Conservation (phyloP, 2,888 invertebrate species). For the Hyles lineata region DNA sequence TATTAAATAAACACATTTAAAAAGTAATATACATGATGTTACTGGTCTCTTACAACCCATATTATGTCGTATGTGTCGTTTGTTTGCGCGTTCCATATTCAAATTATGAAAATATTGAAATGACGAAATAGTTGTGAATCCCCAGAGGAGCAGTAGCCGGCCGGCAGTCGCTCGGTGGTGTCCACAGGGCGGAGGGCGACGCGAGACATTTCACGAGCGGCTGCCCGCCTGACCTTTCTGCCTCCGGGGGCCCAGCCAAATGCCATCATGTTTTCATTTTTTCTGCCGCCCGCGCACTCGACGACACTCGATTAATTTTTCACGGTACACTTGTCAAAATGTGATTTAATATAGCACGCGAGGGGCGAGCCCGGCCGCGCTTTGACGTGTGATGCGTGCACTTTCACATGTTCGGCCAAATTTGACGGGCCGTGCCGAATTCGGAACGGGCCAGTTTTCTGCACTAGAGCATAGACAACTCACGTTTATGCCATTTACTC, state of each 20-base stretch:
- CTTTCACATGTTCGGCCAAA: slow-evolving; percentile 47
- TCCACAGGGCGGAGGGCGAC: slow-evolving; percentile 54
- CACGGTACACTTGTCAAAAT: slow-evolving; percentile 85
- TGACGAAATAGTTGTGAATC: slow-evolving; percentile 44
- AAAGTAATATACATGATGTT: no score
- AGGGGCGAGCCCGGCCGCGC: slow-evolving; percentile 67
- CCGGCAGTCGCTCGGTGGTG: slow-evolving; percentile 47
- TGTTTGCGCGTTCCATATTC: neutral
- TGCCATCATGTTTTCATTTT: slow-evolving; percentile 81
- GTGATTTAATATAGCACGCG: slow-evolving; percentile 79
- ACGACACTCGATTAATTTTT: slow-evolving; percentile 84
- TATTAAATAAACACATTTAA: no score
- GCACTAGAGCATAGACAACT: neutral
- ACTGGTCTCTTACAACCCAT: neutral
- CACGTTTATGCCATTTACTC: slow-evolving; percentile 3
- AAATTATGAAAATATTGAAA: slow-evolving; percentile 25
- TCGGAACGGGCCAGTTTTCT: slow-evolving; percentile 28
- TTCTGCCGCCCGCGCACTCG: slow-evolving; percentile 71
- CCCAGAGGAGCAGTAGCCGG: slow-evolving; percentile 60
- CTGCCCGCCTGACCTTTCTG: slow-evolving; percentile 79
- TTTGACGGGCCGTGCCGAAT: slow-evolving; percentile 22
- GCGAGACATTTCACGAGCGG: slow-evolving; percentile 80
- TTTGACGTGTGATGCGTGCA: slow-evolving; percentile 77
- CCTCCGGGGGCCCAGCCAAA: slow-evolving; percentile 76
- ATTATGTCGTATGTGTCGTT: neutral